phyloP scores from a whole-genome alignment of 1,140 invertebrate species.

The Saccostrea echinata region DNA sequence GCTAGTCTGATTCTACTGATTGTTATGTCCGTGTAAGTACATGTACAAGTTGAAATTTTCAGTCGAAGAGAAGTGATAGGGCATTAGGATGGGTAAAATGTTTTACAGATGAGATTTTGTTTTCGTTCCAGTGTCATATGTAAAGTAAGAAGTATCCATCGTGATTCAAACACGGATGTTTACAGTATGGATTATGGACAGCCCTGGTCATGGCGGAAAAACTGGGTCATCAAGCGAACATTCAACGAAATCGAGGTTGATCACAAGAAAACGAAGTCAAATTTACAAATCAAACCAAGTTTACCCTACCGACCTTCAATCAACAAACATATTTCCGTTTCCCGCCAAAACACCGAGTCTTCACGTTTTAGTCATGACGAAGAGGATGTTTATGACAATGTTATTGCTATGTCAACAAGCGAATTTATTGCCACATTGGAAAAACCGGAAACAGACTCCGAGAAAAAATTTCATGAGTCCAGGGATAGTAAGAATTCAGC shows the following conservation, averaged over 20 bases:
- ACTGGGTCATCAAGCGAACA: slow-evolving; percentile 10
- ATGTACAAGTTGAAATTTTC: neutral
- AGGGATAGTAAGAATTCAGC: neutral
- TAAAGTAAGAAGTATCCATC: neutral
- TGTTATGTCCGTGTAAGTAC: neutral
- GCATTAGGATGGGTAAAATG: neutral
- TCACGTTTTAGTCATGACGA: neutral
- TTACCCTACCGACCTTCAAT: slow-evolving; percentile 3
- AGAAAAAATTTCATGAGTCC: neutral
- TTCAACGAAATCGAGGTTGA: slow-evolving; percentile 18
- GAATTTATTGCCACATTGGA: neutral
- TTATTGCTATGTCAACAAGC: neutral
- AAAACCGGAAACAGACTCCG: neutral
- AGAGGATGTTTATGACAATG: neutral
- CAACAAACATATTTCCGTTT: neutral
- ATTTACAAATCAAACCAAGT: slow-evolving; percentile 2
- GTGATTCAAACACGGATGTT: neutral
- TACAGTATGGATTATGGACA: neutral
- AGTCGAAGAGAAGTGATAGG: neutral
- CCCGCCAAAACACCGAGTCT: neutral
- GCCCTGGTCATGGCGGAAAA: slow-evolving; percentile 1
- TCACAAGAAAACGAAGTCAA: neutral
- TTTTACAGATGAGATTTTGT: neutral
- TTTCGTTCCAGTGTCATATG: neutral
- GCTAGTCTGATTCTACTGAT: neutral